Evolutionary conservation across 1,140 invertebrate species (phyloP), one percentile per base, ranked within the genome.

Genomic region (Nylanderia fulva): DNA sequence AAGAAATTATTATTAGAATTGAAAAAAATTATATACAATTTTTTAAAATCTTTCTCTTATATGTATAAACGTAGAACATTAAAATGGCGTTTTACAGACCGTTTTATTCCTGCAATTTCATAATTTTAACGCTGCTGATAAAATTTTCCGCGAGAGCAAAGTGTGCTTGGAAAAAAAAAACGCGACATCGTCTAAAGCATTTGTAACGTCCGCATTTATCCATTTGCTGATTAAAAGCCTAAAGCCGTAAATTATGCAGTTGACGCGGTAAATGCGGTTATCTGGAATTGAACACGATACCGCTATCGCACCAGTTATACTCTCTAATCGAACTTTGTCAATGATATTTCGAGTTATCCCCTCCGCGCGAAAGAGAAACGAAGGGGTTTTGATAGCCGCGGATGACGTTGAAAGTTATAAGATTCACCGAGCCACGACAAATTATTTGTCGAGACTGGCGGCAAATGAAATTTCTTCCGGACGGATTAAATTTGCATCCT

Each of bases 371-470:
- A n/a, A 24, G 8, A 9, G n/a, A n/a, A 24, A 42, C 45, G 45
- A 45, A 83, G 1, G 69, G 64, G 74, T 76, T 79, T 82, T 72
- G 52, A 72, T 72, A 82, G 24, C 66, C 66, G 42, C 64, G 52
- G 42, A 72, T 82, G 52, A 82, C 54, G 77, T 61, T 82, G 52
- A 72, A 72, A 82, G 77, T 82, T 82, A 71, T 71, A 71, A 82
- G 77, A 82, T 82, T 82, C 66, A 82, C 24, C 52, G 66, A 82
- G 77, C 77, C 52, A 72, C 77, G 77, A 82, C 77, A 82, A 82
- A 82, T 82, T 82, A 82, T 82, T 82, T 82, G 77, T 82, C 66
- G 77, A 82, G 77, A 82, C 77, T 71, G 77, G 66, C 66, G 66
- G 66, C 13, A 72, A 82, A 82, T 72, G 77, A 82, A 82, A 72